Conservation (phyloP, 2,888 invertebrate species). For the Tipula unca region DNA sequence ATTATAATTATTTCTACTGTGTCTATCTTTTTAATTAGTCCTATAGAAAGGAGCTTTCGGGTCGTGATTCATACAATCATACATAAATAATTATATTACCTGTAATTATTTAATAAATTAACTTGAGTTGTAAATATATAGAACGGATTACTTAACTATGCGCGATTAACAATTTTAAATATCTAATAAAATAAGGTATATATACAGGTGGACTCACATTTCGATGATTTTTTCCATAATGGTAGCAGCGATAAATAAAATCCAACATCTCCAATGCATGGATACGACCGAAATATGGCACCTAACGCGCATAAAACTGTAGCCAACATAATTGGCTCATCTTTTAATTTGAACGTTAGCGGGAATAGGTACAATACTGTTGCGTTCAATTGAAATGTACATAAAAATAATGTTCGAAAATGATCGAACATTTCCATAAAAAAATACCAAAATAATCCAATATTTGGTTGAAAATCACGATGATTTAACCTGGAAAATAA, state of each 20-base stretch:
- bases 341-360: conserved; percentile 66
- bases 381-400: conserved; percentile 94
- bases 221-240: conserved; percentile 80
- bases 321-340: conserved; percentile 71
- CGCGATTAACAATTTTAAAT: too few relatives aligned
- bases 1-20: too few relatives aligned
- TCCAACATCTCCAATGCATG: conserved; percentile 89
- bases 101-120: too few relatives aligned
- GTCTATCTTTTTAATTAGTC: too few relatives aligned
- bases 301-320: conserved; percentile 72
- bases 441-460: conserved; percentile 99
- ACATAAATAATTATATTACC: too few relatives aligned
- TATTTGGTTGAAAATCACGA: conserved; percentile 91
- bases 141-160: too few relatives aligned
- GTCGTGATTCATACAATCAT: too few relatives aligned
- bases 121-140: too few relatives aligned
- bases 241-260: conserved; percentile 86
- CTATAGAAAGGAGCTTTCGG: too few relatives aligned
- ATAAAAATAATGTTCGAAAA: conserved; percentile 89
- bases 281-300: conserved; percentile 94
- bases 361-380: conserved; percentile 86
- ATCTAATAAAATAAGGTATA: too few relatives aligned
- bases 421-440: conserved; percentile 99
- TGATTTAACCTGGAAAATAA: conserved; percentile 67
- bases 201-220: conserved; percentile 59